Base-by-base conservation (phyloP, 2,888 invertebrate genomes). In the Xestobium rufovillosum region DNA sequence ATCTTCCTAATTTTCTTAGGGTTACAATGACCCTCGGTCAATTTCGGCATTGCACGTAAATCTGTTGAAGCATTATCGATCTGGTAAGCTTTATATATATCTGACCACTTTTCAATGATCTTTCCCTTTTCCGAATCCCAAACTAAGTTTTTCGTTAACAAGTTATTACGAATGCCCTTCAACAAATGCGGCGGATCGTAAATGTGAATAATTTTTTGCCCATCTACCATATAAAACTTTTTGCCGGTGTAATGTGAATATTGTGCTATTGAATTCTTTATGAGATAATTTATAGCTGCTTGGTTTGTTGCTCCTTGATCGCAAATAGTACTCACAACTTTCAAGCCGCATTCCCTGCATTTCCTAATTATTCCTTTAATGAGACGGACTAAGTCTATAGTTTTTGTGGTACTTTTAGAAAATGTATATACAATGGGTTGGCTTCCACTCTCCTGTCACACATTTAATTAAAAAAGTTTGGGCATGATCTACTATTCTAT, bases 141-240 rank as follows among this genome's bases (percentile, higher is more conserved):
- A 14, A 19, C 33, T 13, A 40, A 37, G 14, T 40, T 30, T 31
- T 40, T 40, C 10, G 14, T 40, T 3, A 40, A 16, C 3, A 40
- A 23, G 31, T 40, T 40, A 15, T 40, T 40, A 15, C 40, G 14
- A 6, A 37, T 33, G 1, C 37, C 36, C 16, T 40, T 40, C 15
- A 40, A 10, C 19, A 40, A 28, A 32, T 37, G 40, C 2, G 40
- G 40, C 10, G 33, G 32, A 33, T 41, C 41, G 25, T 30, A 41
- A 10, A 41, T 27, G 19, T 14, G 38, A 14, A 23, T 14, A 16
- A 39, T 15, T 16, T 25, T 26, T n/a, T 13, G 12, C 16, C 14
- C 16, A 17, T 29, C 31, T 8, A 23, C n/a, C 8, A 8, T 8
- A 23, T 23, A 23, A 23, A 8, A 23, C 23, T 23, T 8, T 8